Percentiles rank a stretch among this genome's conserved stretches.
Conservation (phyloP, 2,113 vertebrate genomes). For the Calyptommatus sinebrachiatus region DNA sequence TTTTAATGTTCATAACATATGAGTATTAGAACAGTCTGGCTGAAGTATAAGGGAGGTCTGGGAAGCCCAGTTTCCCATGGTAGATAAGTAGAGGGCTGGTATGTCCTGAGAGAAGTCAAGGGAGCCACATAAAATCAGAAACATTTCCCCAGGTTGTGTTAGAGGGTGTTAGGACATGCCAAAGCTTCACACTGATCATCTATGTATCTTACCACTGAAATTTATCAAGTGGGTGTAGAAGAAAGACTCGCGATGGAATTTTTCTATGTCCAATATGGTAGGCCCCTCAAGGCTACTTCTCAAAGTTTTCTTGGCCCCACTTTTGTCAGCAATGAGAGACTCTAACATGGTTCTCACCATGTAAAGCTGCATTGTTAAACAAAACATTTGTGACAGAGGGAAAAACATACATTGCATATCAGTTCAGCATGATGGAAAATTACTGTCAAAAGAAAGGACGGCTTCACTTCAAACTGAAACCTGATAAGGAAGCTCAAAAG, state of each 20-base stretch:
- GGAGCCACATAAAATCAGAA: constrained; percentile 63
- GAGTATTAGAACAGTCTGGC: neutral
- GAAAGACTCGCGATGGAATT: constrained; percentile 91
- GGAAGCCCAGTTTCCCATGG: neutral
- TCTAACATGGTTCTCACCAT: constrained; percentile 94
- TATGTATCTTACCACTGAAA: constrained; percentile 86
- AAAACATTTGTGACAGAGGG: constrained; percentile 62
- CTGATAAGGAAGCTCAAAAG: constrained; percentile 42
- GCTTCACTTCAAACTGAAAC: constrained; percentile 58
- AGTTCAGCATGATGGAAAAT: constrained; percentile 62
- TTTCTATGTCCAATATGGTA: constrained; percentile 91
- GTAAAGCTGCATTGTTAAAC: constrained; percentile 80
- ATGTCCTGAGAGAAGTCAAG: constrained; percentile 40
- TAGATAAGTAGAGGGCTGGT: neutral
- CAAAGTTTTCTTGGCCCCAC: constrained; percentile 90
- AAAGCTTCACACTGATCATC: constrained; percentile 66
- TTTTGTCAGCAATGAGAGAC: constrained; percentile 92
- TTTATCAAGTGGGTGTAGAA: constrained; percentile 93
- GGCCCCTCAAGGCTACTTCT: constrained; percentile 91
- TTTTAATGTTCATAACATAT: constrained; percentile 1
- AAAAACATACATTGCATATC: constrained; percentile 70
- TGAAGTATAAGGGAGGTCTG: neutral
- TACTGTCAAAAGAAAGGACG: constrained; percentile 55
- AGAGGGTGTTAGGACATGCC: constrained; percentile 75
- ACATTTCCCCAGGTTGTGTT: constrained; percentile 63